Evolutionary conservation across 1,140 invertebrate genomes (phyloP), one percentile per base, ranked within the genome.

Genomic region (Helicorthomorpha holstii): DNA sequence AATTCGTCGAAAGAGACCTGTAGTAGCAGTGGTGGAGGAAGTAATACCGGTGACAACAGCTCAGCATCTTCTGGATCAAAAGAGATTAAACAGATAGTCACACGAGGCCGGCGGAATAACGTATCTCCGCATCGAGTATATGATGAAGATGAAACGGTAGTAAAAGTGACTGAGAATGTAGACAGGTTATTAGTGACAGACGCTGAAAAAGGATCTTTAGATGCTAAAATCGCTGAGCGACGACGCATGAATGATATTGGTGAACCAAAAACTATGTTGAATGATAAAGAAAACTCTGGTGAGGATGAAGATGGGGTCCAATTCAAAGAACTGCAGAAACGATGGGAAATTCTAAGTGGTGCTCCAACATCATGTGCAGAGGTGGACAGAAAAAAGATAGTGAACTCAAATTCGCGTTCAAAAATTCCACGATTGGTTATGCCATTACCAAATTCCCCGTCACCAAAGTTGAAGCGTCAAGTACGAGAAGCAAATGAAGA

Each of bases 311-410:
- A 56, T 48, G 54, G 75, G 10, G 60, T 38, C 4, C 54, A 61
- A 57, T 90, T 89, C 66, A 75, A 81, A 38, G 76, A 81, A 27
- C 65, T 91, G 27, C 85, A 89, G 60, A 78, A 83, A 63, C 85
- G 86, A 62, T 91, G 85, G 86, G 86, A 91, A 65, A 73, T 82
- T 63, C 73, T 87, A 57, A 26, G 53, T 49, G 48, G 50, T 19
- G 12, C 12, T 41, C 12, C 12, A 12, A 19, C 12, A 12, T 12
- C 12, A 12, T 22, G 25, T 25, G 25, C 19, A 7, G 44, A 19
- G 12, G 7, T 12, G 7, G 44, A 25, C 44, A 46, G 19, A 22
- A 46, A 46, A 12, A 7, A 19, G 4, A 4, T 19, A 12, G 16
- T 16, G 7, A 7, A 34, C 29, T 16, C 29, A 7, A 34, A 34